Conservation (phyloP, 2,797 vertebrate genomes). For the Darevskia mixta region DNA sequence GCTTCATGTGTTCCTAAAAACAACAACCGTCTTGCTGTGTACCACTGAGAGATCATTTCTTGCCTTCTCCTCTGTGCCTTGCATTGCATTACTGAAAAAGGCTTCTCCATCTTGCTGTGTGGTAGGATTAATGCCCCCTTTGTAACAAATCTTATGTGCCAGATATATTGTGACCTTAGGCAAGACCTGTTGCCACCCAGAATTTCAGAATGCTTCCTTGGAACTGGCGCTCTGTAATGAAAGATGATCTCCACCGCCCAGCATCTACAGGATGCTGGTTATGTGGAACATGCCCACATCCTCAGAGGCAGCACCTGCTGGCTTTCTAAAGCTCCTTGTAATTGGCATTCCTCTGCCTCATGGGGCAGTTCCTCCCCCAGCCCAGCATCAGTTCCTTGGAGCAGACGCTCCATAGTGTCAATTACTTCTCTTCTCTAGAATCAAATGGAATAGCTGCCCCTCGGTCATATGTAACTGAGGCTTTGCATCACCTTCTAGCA, state of each 20-base stretch:
- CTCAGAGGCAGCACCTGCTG: not conserved
- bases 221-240: not conserved
- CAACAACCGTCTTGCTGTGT: not conserved
- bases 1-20: not conserved
- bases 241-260: not conserved
- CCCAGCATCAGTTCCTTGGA: not conserved
- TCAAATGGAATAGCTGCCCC: not conserved
- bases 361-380: not conserved
- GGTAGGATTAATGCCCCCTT: not conserved
- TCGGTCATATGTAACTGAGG: not conserved
- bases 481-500: not conserved
- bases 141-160: not conserved
- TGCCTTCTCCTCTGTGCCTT: not conserved
- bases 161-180: not conserved
- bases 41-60: not conserved
- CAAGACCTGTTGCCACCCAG: not conserved
- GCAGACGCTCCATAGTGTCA: not conserved
- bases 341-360: not conserved
- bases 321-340: not conserved
- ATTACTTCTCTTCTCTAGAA: not conserved
- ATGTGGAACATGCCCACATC: not conserved
- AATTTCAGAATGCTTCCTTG: not conserved
- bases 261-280: not conserved
- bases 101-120: not conserved
- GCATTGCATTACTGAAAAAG: not conserved